phyloP scores from a whole-genome alignment of 2,113 vertebrate genomes.

The Cygnus buccinator region DNA sequence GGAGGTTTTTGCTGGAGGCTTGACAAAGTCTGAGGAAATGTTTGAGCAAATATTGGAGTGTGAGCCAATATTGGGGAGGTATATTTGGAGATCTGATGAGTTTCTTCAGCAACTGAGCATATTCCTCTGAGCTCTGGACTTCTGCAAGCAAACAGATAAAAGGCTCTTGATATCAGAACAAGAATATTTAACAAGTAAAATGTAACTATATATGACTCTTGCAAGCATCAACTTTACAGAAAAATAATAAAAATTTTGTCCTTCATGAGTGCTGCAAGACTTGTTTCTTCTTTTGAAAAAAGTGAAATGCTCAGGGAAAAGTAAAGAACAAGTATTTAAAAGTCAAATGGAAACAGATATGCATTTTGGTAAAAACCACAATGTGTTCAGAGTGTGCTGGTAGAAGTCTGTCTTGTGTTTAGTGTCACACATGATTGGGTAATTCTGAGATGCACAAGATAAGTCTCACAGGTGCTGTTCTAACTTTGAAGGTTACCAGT shows the following conservation, averaged over 20 bases:
- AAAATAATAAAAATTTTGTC: not conserved
- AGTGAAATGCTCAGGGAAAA: conserved; percentile 2
- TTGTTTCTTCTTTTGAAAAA: conserved; percentile 27
- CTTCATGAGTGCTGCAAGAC: not conserved
- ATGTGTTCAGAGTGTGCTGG: conserved; percentile 51
- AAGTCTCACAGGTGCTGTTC: conserved; percentile 69
- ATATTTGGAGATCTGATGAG: conserved; percentile 84
- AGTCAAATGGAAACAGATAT: conserved; percentile 71
- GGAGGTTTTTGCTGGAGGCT: conserved; percentile 85
- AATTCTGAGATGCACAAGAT: conserved; percentile 73
- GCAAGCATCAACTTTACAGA: not conserved
- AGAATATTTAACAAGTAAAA: not conserved
- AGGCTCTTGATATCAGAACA: not conserved
- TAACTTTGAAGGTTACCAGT: conserved; percentile 81
- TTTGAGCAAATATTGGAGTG: conserved; percentile 91
- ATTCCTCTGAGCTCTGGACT: conserved; percentile 87
- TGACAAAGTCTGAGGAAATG: conserved; percentile 92
- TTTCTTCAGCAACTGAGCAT: conserved; percentile 86
- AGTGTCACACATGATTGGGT: conserved; percentile 73
- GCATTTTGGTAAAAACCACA: conserved; percentile 72
- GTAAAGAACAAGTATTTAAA: conserved; percentile 42
- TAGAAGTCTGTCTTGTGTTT: conserved; percentile 63
- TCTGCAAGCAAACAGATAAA: conserved; percentile 77
- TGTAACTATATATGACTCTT: not conserved
- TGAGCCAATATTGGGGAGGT: conserved; percentile 94